A percentile compares a stretch with the other conserved stretches of the same genome.
phyloP scores from a whole-genome alignment of 2,888 invertebrate genomes.

The Chromoteleia sp. region DNA sequence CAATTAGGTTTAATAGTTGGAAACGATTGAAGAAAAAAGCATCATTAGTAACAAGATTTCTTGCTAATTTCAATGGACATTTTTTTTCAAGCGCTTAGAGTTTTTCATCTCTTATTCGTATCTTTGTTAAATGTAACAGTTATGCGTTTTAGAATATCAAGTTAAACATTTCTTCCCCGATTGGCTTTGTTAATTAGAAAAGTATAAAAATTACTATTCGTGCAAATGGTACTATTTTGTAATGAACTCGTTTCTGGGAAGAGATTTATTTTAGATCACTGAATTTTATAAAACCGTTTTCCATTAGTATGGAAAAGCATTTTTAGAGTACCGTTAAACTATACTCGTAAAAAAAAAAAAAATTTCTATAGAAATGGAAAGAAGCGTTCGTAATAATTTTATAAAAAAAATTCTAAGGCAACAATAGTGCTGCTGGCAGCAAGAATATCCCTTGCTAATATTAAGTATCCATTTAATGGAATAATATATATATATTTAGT shows the following conservation, averaged over 20 bases:
- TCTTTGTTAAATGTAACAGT: conserved; percentile 51
- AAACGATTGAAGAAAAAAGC: conserved; percentile 62
- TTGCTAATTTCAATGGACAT: conserved; percentile 58
- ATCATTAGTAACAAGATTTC: conserved; percentile 65
- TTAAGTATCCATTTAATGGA: too few species aligned
- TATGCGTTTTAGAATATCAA: conserved; percentile 44
- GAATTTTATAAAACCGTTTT: neutral
- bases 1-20: conserved; percentile 67
- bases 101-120: conserved; percentile 28
- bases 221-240: conserved; percentile 22
- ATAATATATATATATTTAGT: too few species aligned
- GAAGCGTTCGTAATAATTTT: too few species aligned
- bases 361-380: too few species aligned
- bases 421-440: too few species aligned
- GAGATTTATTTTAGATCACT: conserved; percentile 17
- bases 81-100: conserved; percentile 18
- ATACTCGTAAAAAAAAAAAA: neutral
- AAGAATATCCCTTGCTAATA: too few species aligned
- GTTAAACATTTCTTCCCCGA: conserved; percentile 41
- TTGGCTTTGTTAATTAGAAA: conserved; percentile 36
- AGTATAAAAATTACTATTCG: conserved; percentile 23
- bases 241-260: conserved; percentile 26
- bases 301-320: neutral
- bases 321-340: neutral
- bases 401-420: too few species aligned